These are phyloP conservation scores for Rhodinocichla rosea DNA, from an alignment of 2,113 vertebrate genomes.

Conservation along the genomic window DNA sequence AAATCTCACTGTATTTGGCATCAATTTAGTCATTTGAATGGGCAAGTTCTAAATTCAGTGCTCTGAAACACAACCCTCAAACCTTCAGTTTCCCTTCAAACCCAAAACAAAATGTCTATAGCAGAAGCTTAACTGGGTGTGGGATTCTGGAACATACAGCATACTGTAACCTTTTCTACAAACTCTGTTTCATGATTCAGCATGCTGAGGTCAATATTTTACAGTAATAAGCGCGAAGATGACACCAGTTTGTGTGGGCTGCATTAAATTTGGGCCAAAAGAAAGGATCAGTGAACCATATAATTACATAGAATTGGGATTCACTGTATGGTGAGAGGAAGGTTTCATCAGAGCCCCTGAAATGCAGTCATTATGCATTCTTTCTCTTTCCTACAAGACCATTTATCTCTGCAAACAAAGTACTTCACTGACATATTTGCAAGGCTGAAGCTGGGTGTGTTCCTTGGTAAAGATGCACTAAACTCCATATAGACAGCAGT, in stretches of 20 bases:
- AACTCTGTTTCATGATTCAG: slow-evolving; percentile 15
- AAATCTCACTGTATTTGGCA: background rate
- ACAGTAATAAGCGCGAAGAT: background rate
- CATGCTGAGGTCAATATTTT: slow-evolving; percentile 29
- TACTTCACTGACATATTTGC: background rate
- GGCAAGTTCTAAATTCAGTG: background rate
- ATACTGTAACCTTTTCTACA: background rate
- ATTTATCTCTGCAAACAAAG: background rate
- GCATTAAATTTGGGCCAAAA: background rate
- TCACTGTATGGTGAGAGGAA: background rate
- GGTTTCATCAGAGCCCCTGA: background rate
- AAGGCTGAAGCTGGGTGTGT: background rate
- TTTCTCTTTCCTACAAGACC: background rate
- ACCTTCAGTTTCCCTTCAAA: background rate
- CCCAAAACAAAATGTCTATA: background rate
- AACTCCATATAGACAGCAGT: background rate
- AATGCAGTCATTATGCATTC: background rate
- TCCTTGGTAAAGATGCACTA: background rate
- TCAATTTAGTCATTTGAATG: background rate
- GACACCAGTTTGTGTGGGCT: background rate
- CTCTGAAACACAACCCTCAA: background rate
- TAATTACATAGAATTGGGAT: slow-evolving; percentile 7
- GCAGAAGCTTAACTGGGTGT: background rate
- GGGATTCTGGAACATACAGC: background rate
- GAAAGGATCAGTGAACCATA: background rate